Percentiles rank a stretch among this genome's conserved stretches.
These are phyloP conservation scores for Mesoligia furuncula DNA, from an alignment of 2,888 invertebrate genomes.

Conservation along the genomic window DNA sequence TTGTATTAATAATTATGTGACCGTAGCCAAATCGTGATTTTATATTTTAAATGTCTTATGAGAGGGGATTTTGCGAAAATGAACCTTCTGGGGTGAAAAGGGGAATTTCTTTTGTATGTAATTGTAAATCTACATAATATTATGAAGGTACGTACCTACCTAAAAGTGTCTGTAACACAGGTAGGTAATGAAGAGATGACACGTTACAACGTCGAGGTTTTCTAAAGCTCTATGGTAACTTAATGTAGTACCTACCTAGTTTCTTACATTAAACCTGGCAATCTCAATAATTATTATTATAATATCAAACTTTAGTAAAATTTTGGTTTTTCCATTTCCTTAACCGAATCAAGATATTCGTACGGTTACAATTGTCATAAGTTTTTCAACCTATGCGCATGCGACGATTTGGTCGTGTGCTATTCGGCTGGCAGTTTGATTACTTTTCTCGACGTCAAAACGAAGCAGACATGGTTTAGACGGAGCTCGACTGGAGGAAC, in stretches of 20 bases:
- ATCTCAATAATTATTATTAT: not conserved
- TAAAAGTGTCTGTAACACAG: not conserved
- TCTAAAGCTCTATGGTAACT: not conserved
- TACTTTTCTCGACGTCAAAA: conserved; percentile 93
- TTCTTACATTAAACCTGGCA: not conserved
- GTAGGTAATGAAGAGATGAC: not conserved
- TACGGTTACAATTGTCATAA: conserved; percentile 96
- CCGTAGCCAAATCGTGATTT: not conserved
- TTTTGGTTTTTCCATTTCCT: conserved; percentile 49
- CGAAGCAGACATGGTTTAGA: conserved; percentile 92
- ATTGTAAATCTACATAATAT: not conserved
- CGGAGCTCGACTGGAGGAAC: conserved; percentile 94
- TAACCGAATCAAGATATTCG: conserved; percentile 91
- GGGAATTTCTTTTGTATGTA: not conserved
- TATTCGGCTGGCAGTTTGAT: conserved; percentile 96
- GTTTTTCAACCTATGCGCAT: conserved; percentile 94
- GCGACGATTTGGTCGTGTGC: conserved; percentile 93
- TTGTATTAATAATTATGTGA: not conserved
- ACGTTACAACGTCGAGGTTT: not conserved
- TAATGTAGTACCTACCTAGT: not conserved
- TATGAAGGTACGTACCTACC: not conserved
- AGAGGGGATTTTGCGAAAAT: not conserved
- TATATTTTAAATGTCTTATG: no score
- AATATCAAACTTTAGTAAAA: not conserved
- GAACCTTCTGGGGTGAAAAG: not conserved